Evolutionary conservation across 2,888 invertebrate species (phyloP), one percentile per base, ranked within the genome.

Genomic region (Netelia melanura): DNA sequence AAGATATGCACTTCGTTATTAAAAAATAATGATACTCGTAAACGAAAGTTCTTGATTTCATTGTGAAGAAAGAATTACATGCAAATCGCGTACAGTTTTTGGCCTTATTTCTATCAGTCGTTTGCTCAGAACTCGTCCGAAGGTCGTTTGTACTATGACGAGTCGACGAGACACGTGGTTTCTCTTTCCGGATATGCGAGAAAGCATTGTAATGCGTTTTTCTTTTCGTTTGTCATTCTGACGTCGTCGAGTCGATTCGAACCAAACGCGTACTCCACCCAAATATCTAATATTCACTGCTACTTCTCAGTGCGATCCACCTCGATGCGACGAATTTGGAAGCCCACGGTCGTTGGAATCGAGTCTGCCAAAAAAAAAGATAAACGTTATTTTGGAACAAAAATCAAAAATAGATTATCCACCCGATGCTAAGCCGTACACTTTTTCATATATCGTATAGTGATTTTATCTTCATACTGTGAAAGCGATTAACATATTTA

Each of bases 241-340:
- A 48, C 14, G 48, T 48, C 48, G 14, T 48, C 48, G 11, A 48
- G 48, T 14, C 48, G 14, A 10, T 74, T 58, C 78, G 75, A 78
- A 65, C 52, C 9, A 25, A 3, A 9, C 56, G 25, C 54, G n/a
- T 21, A 25, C 21, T 21, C 52, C 21, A 21, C 10, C 30, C 48
- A 14, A 9, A 3, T 14, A 48, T 48, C 48, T 10, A 48, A 14
- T 14, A 48, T 48, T 48, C 48, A 2, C 14, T 10, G 10, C 14
- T 14, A 48, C 14, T 48, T 48, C 14, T 48, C 14, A 14, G 2
- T 48, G 48, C 11, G 14, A 10, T 14, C 3, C 11, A 9, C 54
- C 52, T 48, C 14, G 23, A 68, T n/a, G 10, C 3, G 23, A 54
- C 10, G 23, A 52, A 38, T 38, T 38, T 38, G 38, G 38, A 38